Conservation (phyloP, 2,113 vertebrate species). For the Ageneiosus marmoratus region DNA sequence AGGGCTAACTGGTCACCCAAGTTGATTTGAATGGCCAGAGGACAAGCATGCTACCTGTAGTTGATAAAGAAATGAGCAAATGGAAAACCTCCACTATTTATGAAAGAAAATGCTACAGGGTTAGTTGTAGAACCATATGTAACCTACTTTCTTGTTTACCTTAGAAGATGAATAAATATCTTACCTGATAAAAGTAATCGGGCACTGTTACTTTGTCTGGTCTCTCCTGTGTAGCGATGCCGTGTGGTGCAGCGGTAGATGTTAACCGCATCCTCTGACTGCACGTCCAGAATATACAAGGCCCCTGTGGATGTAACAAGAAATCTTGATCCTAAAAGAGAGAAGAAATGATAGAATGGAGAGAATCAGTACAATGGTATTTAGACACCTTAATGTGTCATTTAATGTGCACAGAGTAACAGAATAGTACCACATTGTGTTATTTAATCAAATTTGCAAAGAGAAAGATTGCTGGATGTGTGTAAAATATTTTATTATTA, state of each 20-base stretch:
- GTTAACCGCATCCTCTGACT: slow-evolving; percentile 97
- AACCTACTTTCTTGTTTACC: not conserved
- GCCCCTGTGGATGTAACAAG: slow-evolving; percentile 98
- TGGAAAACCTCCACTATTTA: not conserved
- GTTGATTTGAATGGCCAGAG: not conserved
- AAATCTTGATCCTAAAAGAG: slow-evolving; percentile 92
- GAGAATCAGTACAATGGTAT: not conserved
- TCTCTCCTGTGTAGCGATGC: slow-evolving; percentile 97
- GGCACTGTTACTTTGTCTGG: slow-evolving; percentile 96
- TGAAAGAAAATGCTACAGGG: not conserved
- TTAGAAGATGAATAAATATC: slow-evolving; percentile 1
- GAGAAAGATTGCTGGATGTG: not conserved
- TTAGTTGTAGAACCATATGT: not conserved
- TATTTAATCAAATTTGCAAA: not conserved
- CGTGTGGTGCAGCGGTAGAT: slow-evolving; percentile 97
- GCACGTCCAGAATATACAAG: slow-evolving; percentile 99
- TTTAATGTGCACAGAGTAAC: not conserved
- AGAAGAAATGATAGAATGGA: not conserved
- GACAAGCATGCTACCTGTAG: not conserved
- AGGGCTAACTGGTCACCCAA: not conserved
- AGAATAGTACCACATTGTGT: not conserved
- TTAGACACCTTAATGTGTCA: not conserved
- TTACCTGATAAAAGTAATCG: slow-evolving; percentile 95
- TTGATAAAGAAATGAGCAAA: not conserved
- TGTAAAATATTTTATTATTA: slow-evolving; percentile 28